Conservation (phyloP, 1,140 invertebrate species). For the Cyrtorhinus lividipennis region DNA sequence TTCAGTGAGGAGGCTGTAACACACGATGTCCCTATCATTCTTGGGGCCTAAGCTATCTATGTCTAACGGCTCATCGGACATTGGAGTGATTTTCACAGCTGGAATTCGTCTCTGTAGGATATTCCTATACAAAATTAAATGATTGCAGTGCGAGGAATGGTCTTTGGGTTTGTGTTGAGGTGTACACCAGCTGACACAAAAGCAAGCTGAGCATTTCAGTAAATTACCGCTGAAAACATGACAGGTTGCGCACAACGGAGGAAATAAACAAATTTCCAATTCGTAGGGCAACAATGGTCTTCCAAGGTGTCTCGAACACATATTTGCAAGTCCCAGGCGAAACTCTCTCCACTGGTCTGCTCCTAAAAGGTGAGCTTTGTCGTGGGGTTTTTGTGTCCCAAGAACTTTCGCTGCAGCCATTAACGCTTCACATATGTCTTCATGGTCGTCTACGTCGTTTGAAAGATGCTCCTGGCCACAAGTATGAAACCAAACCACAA, state of each 20-base stretch:
- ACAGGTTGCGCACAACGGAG: slow-evolving; percentile 5
- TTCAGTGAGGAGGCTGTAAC: neutral
- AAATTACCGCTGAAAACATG: neutral
- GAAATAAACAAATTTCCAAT: slow-evolving; percentile 5
- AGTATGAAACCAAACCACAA: slow-evolving; percentile 6
- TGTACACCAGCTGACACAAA: neutral
- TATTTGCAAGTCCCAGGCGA: neutral
- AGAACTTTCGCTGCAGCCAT: neutral
- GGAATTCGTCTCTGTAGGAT: neutral
- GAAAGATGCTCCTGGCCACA: neutral
- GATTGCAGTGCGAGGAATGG: neutral
- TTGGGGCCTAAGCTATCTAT: neutral
- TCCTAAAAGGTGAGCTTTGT: slow-evolving; percentile 8
- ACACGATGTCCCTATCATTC: neutral
- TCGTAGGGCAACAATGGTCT: slow-evolving; percentile 4
- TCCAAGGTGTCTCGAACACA: neutral
- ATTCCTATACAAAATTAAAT: neutral
- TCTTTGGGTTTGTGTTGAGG: slow-evolving; percentile 1
- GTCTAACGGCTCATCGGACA: too few species aligned
- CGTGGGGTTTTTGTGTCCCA: neutral
- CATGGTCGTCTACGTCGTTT: slow-evolving; percentile 9
- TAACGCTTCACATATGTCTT: slow-evolving; percentile 13
- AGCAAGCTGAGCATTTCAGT: neutral
- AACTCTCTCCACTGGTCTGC: slow-evolving; percentile 8
- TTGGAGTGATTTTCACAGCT: neutral